These are phyloP conservation scores for Cichlasoma orientale DNA, from an alignment of 2,797 vertebrate genomes.

Conservation along the genomic window DNA sequence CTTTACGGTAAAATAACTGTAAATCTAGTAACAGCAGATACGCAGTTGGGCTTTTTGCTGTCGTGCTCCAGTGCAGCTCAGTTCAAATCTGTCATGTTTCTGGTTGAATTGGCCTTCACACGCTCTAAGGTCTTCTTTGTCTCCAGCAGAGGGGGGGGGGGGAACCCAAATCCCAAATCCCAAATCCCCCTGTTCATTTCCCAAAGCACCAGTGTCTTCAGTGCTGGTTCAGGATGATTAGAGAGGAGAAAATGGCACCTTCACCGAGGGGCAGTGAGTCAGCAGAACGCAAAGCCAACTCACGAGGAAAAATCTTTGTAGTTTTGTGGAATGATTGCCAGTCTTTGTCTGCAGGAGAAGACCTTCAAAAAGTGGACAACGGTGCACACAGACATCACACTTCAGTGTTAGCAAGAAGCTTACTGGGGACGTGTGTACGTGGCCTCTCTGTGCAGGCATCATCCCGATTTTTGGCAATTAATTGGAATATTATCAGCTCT, in stretches of 20 bases:
- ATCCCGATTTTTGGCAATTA: not conserved
- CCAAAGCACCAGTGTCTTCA: not conserved
- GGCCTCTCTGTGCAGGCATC: not conserved
- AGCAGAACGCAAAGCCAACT: slow-evolving; percentile 14
- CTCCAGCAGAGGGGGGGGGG: not conserved
- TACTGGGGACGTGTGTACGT: rapidly evolving
- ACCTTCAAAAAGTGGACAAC: not conserved
- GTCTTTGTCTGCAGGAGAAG: not conserved
- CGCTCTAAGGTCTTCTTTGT: not conserved
- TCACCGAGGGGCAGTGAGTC: slow-evolving; percentile 26
- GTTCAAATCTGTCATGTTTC: not conserved
- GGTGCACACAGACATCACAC: not conserved
- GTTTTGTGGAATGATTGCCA: not conserved
- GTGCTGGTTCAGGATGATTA: slow-evolving; percentile 32
- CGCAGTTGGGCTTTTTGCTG: not conserved
- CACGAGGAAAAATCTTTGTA: not conserved
- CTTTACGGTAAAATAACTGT: too few species aligned
- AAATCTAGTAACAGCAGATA: too few species aligned
- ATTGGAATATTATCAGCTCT: not conserved
- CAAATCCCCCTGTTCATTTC: not conserved
- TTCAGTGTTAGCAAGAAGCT: not conserved
- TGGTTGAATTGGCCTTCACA: not conserved
- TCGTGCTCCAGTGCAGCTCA: not conserved
- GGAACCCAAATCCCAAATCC: not conserved
- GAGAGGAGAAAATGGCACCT: slow-evolving; percentile 21